phyloP scores from a whole-genome alignment of 2,888 invertebrate species.

The Zygogramma bicolorata region DNA sequence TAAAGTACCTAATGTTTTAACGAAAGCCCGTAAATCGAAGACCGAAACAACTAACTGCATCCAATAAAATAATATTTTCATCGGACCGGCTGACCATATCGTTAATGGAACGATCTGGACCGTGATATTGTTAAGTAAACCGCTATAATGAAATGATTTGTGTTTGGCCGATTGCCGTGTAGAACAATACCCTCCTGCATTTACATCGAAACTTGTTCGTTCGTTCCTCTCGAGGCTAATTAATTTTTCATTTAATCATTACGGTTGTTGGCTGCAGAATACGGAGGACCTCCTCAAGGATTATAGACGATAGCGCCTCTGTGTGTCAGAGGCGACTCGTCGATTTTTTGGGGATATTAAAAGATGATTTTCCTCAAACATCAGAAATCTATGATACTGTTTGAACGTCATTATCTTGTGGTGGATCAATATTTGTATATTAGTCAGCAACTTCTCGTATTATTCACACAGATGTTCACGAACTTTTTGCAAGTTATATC shows the following conservation, averaged over 20 bases:
- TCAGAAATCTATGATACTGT: too few species aligned
- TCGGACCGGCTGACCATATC: conserved; percentile 26
- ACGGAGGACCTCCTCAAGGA: background rate
- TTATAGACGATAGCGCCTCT: background rate
- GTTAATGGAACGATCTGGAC: conserved; percentile 46
- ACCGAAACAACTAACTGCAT: conserved; percentile 5
- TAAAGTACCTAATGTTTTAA: too few species aligned
- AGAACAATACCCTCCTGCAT: conserved; percentile 34
- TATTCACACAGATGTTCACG: too few species aligned
- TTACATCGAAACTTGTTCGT: conserved; percentile 34
- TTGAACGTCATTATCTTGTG: too few species aligned
- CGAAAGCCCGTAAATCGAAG: background rate
- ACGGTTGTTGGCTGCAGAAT: conserved; percentile 35
- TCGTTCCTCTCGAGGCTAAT: conserved; percentile 37
- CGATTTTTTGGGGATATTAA: background rate
- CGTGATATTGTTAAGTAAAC: conserved; percentile 49
- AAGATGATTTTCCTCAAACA: too few species aligned
- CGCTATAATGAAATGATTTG: conserved; percentile 49
- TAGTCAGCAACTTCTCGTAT: too few species aligned
- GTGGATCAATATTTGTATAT: too few species aligned
- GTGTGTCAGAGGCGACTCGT: background rate
- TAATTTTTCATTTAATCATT: conserved; percentile 43
- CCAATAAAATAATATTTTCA: conserved; percentile 3
- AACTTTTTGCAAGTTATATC: too few species aligned
- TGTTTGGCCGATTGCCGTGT: conserved; percentile 38